These are phyloP conservation scores for Dryadula phaetusa DNA, from an alignment of 2,888 invertebrate genomes.

Conservation along the genomic window DNA sequence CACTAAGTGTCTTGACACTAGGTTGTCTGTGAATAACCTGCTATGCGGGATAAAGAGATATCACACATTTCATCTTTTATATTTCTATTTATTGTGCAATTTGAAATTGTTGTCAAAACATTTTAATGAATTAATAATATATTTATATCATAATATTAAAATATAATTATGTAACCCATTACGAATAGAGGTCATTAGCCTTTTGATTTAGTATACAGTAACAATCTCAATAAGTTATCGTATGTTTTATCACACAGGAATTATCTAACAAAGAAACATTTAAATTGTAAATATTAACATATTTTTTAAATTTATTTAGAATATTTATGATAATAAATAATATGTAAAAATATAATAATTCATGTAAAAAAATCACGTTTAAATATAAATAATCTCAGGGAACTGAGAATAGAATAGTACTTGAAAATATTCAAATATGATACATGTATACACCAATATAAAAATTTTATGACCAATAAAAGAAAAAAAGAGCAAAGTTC, in stretches of 20 bases:
- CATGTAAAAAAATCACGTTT: no score
- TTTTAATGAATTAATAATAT: no score
- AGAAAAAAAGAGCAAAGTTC: conserved; percentile 18
- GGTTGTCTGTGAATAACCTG: no score
- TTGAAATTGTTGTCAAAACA: no score
- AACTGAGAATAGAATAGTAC: no score
- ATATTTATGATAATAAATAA: not conserved
- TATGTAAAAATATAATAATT: no score
- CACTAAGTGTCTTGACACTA: no score
- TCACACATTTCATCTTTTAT: no score
- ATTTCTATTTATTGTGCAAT: no score
- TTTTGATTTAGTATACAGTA: not conserved
- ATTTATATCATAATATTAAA: not conserved
- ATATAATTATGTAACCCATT: not conserved
- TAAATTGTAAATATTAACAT: not conserved
- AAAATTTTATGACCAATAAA: not conserved
- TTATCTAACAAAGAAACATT: not conserved
- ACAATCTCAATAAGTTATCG: not conserved
- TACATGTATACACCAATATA: not conserved
- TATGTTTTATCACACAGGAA: not conserved
- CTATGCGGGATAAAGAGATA: no score
- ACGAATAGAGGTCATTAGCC: not conserved
- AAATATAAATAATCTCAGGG: no score
- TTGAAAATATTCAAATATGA: no score
- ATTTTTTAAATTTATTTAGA: not conserved